Percentiles rank a stretch among this genome's conserved stretches.
Evolutionary conservation across 2,888 invertebrate genomes (phyloP).

Genomic region (Hymenopus coronatus): DNA sequence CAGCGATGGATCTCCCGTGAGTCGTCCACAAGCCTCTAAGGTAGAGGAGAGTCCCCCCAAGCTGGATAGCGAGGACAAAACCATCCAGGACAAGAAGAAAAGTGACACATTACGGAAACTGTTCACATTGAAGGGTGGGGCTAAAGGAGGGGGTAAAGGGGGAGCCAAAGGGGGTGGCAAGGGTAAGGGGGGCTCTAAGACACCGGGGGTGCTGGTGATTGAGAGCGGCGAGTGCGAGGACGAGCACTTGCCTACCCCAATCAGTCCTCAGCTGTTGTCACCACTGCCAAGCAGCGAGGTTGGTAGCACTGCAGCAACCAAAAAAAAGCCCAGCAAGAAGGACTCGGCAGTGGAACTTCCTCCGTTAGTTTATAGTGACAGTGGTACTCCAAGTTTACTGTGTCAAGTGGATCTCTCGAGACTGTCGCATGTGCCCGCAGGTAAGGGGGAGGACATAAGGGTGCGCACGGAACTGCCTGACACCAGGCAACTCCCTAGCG

Average conservation of each 20-base stretch:
- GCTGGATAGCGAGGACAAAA: conserved; percentile 51
- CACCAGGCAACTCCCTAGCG: conserved; percentile 47
- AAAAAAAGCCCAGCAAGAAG: not conserved
- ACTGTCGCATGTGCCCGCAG: conserved; percentile 2
- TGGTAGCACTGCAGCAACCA: not conserved
- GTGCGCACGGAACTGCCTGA: conserved; percentile 51
- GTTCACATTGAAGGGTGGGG: conserved; percentile 45
- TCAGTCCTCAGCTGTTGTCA: conserved; percentile 40
- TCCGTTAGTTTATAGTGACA: conserved; percentile 30
- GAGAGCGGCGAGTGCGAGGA: conserved; percentile 52
- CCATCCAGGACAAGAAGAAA: conserved; percentile 67
- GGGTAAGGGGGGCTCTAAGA: conserved; percentile 42
- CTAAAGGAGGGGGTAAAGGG: conserved; percentile 41
- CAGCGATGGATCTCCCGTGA: conserved; percentile 12
- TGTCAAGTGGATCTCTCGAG: conserved; percentile 46
- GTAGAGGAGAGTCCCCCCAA: conserved; percentile 47
- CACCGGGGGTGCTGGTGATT: conserved; percentile 68
- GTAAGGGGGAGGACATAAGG: conserved; percentile 45
- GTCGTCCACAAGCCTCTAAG: conserved; percentile 40
- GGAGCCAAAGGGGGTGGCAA: conserved; percentile 69
- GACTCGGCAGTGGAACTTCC: conserved; percentile 10
- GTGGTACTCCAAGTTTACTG: conserved; percentile 45
- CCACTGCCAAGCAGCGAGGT: conserved; percentile 39
- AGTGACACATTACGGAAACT: conserved; percentile 64
- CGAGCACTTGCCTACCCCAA: conserved; percentile 36